Conservation (phyloP, 1,140 invertebrate species). For the Akabosia matsudoensis region DNA sequence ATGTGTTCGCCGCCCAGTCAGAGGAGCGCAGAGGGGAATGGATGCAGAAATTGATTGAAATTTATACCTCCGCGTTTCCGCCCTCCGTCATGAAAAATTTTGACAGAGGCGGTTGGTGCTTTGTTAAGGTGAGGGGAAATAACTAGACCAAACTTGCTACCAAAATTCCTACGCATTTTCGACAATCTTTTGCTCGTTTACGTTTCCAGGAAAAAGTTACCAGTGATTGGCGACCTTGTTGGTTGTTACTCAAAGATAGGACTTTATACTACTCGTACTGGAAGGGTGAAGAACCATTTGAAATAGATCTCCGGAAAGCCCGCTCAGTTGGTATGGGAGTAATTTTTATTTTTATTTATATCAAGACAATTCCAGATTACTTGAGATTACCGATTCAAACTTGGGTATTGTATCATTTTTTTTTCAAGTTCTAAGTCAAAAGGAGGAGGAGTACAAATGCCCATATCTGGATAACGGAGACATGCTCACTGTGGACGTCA, state of each 20-base stretch:
- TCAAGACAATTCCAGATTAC: constrained; percentile 30
- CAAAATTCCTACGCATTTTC: background rate
- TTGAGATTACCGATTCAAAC: background rate
- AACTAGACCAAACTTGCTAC: background rate
- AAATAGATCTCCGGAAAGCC: constrained; percentile 73
- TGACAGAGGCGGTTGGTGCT: constrained; percentile 64
- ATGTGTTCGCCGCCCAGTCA: constrained; percentile 58
- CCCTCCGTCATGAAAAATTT: constrained; percentile 56
- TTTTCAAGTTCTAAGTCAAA: constrained; percentile 31
- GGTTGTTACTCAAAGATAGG: constrained; percentile 69
- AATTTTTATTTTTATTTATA: constrained; percentile 38
- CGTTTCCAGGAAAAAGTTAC: constrained; percentile 62
- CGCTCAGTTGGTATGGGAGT: constrained; percentile 65
- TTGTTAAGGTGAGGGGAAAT: constrained; percentile 61
- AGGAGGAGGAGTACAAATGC: constrained; percentile 39
- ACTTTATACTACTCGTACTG: constrained; percentile 64
- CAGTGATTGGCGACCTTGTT: constrained; percentile 70
- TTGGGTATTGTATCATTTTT: constrained; percentile 28
- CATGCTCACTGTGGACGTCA: constrained; percentile 51
- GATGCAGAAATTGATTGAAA: constrained; percentile 66
- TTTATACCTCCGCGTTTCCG: constrained; percentile 60
- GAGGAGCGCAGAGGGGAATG: constrained; percentile 60
- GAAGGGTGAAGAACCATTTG: constrained; percentile 56
- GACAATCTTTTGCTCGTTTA: constrained; percentile 22
- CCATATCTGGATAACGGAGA: constrained; percentile 48